A percentile compares a stretch with the other conserved stretches of the same genome.
These are phyloP conservation scores for Falco concolor DNA, from an alignment of 2,797 vertebrate species.

Conservation along the genomic window DNA sequence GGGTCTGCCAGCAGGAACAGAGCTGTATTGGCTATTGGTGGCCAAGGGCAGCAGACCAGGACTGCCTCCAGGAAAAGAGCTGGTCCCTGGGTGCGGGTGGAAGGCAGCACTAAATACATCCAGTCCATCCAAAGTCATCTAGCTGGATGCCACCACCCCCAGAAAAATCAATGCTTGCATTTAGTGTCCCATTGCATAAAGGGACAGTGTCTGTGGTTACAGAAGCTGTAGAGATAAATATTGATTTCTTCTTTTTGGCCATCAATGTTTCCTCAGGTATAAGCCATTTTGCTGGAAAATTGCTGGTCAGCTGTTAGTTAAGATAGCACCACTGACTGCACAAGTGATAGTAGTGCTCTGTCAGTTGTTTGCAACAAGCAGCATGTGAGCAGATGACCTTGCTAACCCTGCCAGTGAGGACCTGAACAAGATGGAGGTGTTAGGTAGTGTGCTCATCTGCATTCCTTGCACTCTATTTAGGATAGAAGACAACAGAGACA, in stretches of 20 bases:
- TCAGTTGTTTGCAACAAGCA: not conserved
- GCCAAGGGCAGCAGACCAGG: not conserved
- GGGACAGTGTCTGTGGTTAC: not conserved
- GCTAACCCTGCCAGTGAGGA: not conserved
- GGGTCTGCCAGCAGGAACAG: not conserved
- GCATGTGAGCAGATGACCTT: rapidly evolving
- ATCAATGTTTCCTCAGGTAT: not conserved
- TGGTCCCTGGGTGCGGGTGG: not conserved
- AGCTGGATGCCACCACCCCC: not conserved
- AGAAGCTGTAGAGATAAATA: not conserved
- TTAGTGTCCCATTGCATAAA: not conserved
- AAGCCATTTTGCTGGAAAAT: not conserved
- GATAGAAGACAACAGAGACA: not conserved
- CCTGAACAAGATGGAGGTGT: not conserved
- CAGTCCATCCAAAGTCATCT: not conserved
- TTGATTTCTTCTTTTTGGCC: not conserved
- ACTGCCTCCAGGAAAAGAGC: not conserved
- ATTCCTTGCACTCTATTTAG: not conserved
- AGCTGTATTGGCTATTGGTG: rapidly evolving
- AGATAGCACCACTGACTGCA: not conserved
- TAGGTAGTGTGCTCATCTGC: not conserved
- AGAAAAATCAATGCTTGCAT: not conserved
- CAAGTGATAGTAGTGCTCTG: not conserved
- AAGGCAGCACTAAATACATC: not conserved
- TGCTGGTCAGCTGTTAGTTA: not conserved